Base-by-base conservation (phyloP, 2,797 vertebrate genomes). In the Uromys caudimaculatus region DNA sequence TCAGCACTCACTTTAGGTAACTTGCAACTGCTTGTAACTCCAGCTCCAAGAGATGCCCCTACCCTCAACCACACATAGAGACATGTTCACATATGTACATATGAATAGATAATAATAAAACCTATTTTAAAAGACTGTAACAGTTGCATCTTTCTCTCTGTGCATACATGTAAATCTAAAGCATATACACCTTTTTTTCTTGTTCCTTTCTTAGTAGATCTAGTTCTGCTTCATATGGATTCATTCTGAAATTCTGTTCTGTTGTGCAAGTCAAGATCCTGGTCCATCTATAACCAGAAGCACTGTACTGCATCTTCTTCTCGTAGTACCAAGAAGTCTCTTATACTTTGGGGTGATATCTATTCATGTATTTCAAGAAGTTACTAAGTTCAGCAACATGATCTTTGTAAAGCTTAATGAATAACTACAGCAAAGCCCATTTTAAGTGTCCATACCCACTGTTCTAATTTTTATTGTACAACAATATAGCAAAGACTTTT, bases 401-500 rank as follows among this genome's bases (percentile, higher is more conserved):
- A 8, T 79, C 19, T 87, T 88, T 75, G 41, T 71, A 50, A 90
- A 62, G 58, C 75, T 71, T 82, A 86, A 71, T 13, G 17, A 81
- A n/a, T n/a, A 79, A 86, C 32, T 71, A 24, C 41, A 38, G 67
- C 54, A 91, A 96, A 91, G 47, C 23, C 35, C n/a, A 32, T 23
- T 90, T 90, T 64, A 77, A 29, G 60, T 83, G 24, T 77, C 27
- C 47, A 67, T 58, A 79, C 81, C 16, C 71, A 58, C 35, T 56
- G 32, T 73, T 91, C 76, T 62, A 92, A 95, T 76, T 93, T 81
- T 92, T 84, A 29, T 21, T 86, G 3, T 78, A 62, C 2, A 58
- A n/a, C 35, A 88, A 93, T 67, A 89, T 92, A 92, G 24, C 35
- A 24, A 85, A 86, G 64, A 29, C 27, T 89, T 24, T 84, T 96